Evolutionary conservation across 2,797 vertebrate species (phyloP).

Genomic region (Podargus strigoides): DNA sequence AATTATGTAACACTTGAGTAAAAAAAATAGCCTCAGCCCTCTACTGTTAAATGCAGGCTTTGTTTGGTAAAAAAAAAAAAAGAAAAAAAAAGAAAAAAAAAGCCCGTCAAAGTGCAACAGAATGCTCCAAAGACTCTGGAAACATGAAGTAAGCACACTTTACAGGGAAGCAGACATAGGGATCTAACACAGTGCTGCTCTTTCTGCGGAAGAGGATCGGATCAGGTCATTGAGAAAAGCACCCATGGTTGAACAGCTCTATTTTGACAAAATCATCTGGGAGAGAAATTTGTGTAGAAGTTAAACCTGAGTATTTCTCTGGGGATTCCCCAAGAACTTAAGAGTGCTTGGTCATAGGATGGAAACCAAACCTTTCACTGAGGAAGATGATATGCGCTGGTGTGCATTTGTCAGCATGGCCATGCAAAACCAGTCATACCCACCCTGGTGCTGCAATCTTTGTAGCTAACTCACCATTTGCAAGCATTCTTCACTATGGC

Average conservation of each 20-base stretch:
- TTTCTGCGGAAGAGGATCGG: neutral
- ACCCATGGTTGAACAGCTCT: neutral
- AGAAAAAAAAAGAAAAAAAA: neutral
- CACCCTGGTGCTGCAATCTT: fast-evolving
- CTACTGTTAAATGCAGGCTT: neutral
- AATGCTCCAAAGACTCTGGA: neutral
- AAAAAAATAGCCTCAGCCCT: neutral
- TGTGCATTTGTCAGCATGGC: fast-evolving
- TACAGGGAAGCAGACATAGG: neutral
- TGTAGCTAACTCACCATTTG: neutral
- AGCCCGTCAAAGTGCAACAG: neutral
- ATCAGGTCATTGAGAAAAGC: neutral
- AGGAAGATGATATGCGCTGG: neutral
- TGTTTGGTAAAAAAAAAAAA: neutral
- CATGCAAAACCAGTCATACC: neutral
- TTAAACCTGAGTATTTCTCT: neutral
- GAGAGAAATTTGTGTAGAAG: neutral
- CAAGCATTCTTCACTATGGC: neutral
- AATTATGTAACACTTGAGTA: neutral
- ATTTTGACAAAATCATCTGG: neutral
- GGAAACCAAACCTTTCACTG: neutral
- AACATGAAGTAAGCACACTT: neutral
- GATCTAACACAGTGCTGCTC: neutral
- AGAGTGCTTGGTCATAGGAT: neutral
- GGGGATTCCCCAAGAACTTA: neutral